phyloP scores from a whole-genome alignment of 2,888 invertebrate species.

The Phorcus lineatus region DNA sequence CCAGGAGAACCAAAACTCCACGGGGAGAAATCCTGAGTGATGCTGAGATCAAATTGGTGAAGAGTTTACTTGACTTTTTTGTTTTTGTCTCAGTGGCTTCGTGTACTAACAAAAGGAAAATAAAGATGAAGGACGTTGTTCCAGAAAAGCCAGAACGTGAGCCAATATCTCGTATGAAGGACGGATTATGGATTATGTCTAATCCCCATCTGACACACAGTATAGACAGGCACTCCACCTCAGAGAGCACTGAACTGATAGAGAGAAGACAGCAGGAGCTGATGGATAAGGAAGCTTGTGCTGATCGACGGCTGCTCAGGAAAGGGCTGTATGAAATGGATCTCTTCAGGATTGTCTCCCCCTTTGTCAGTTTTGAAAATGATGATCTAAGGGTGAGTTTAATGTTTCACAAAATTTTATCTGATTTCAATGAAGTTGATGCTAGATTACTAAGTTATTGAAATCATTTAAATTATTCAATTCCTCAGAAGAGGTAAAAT shows the following conservation, averaged over 20 bases:
- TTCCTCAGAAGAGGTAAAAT: too few species aligned
- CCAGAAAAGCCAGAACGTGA: neutral
- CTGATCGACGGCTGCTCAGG: conserved; percentile 53
- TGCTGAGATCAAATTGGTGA: neutral
- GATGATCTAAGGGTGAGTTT: conserved; percentile 32
- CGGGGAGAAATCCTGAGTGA: neutral
- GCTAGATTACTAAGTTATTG: too few species aligned
- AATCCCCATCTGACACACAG: conserved; percentile 46
- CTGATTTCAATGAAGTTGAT: too few species aligned
- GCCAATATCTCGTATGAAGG: neutral
- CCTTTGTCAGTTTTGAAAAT: conserved; percentile 24
- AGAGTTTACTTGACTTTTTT: conserved; percentile 23
- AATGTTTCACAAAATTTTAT: neutral
- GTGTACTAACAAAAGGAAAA: conserved; percentile 5
- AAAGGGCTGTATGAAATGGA: conserved; percentile 50
- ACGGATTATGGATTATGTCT: conserved; percentile 42
- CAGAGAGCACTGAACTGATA: neutral
- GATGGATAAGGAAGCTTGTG: conserved; percentile 50
- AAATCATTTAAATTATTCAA: too few species aligned
- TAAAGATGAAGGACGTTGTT: neutral
- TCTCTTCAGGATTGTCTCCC: conserved; percentile 26
- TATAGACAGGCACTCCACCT: neutral
- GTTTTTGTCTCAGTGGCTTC: conserved; percentile 20
- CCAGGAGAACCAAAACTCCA: neutral
- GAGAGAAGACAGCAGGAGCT: conserved; percentile 36